A percentile compares a stretch with the other conserved stretches of the same genome.
These are phyloP conservation scores for Chrysolina oricalcia DNA, from an alignment of 2,888 invertebrate species.

Conservation along the genomic window DNA sequence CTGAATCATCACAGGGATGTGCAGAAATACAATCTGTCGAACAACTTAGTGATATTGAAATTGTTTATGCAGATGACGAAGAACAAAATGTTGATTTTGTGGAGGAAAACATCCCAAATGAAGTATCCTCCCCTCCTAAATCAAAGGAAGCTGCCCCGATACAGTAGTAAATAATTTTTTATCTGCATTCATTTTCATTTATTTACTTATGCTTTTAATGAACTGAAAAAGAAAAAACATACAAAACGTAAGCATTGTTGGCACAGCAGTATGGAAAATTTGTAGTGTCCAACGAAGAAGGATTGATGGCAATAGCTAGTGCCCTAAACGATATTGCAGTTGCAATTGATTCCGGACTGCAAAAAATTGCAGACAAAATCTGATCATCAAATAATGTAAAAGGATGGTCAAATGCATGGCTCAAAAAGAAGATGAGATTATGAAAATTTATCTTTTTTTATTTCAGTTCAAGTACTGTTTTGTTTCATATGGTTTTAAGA, in stretches of 20 bases:
- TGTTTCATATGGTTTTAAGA: no score
- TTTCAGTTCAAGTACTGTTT: no score
- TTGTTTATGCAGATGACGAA: slow-evolving; percentile 13
- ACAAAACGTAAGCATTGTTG: slow-evolving; percentile 10
- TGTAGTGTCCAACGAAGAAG: slow-evolving; percentile 14
- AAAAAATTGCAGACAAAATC: slow-evolving; percentile 22
- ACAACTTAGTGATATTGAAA: slow-evolving; percentile 7
- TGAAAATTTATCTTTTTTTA: no score
- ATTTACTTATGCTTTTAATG: slow-evolving; percentile 13
- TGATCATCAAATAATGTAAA: no score
- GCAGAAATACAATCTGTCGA: neutral
- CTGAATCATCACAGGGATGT: neutral
- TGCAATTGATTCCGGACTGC: slow-evolving; percentile 9
- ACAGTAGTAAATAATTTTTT: neutral
- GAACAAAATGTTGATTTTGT: slow-evolving; percentile 4
- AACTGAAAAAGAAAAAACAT: slow-evolving; percentile 20
- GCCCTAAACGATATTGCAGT: slow-evolving; percentile 19
- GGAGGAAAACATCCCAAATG: no score
- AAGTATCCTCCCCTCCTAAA: no score
- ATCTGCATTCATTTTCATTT: slow-evolving; percentile 5
- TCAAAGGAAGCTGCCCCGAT: slow-evolving; percentile 7
- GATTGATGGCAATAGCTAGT: slow-evolving; percentile 16
- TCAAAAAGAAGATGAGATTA: neutral
- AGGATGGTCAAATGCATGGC: no score
- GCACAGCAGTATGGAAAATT: slow-evolving; percentile 16